phyloP scores from a whole-genome alignment of 2,888 invertebrate species.

The Drosophila macrospina region DNA sequence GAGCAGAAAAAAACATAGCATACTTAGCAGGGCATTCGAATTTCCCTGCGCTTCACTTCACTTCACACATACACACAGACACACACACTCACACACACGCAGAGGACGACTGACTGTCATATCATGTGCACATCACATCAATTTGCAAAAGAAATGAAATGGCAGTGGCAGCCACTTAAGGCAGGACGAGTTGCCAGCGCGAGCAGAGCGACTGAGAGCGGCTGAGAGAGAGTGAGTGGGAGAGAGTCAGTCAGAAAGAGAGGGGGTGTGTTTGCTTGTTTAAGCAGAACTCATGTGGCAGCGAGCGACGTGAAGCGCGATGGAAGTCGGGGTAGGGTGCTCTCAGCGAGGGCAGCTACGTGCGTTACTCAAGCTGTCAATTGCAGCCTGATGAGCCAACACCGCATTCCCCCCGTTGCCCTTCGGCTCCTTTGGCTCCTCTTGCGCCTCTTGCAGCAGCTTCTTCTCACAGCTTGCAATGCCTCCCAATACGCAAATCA shows the following conservation, averaged over 20 bases:
- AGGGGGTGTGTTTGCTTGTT: conserved; percentile 57
- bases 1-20: conserved; percentile 38
- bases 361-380: conserved; percentile 60
- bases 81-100: background rate
- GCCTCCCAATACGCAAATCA: conserved; percentile 60
- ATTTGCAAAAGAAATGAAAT: conserved; percentile 70
- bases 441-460: background rate
- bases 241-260: background rate
- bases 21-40: conserved; percentile 48
- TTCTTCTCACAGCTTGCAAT: conserved; percentile 33
- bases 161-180: conserved; percentile 70
- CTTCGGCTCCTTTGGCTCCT: background rate
- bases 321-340: background rate
- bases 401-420: background rate
- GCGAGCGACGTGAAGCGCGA: background rate
- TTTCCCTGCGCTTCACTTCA: background rate
- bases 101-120: conserved; percentile 44
- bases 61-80: background rate
- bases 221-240: background rate
- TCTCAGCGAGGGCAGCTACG: conserved; percentile 28
- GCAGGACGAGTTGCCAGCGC: conserved; percentile 30
- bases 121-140: conserved; percentile 73
- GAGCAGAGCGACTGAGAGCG: background rate
- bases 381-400: conserved; percentile 51
- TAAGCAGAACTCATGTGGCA: conserved; percentile 42